Conservation (phyloP, 2,797 vertebrate genomes). For the Peromyscus melanophrys region DNA sequence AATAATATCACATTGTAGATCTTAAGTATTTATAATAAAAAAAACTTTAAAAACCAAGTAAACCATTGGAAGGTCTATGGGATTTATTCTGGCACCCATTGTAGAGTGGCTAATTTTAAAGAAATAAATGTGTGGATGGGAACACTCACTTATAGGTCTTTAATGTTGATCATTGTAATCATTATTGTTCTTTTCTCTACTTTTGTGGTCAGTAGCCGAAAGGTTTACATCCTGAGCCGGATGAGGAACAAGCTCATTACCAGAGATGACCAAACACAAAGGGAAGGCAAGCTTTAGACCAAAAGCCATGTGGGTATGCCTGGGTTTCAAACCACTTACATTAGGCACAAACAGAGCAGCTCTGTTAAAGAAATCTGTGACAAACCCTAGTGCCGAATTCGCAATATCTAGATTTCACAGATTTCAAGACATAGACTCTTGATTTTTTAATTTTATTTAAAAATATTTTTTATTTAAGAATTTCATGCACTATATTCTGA, state of each 20-base stretch:
- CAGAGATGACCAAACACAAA: not conserved
- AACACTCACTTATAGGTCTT: not conserved
- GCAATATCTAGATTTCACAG: constrained; percentile 6
- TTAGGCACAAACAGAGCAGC: not conserved
- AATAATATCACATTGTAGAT: not conserved
- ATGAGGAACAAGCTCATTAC: not conserved
- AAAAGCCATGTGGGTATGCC: not conserved
- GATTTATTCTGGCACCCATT: not conserved
- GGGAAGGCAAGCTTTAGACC: not conserved
- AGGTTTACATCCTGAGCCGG: not conserved
- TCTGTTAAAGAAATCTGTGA: not conserved
- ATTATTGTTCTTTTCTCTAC: not conserved
- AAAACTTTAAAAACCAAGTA: not conserved
- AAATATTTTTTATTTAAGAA: not conserved
- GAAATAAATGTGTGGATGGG: not conserved
- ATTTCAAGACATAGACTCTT: constrained; percentile 1
- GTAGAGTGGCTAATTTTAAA: not conserved
- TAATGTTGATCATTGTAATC: not conserved
- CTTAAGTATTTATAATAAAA: not conserved
- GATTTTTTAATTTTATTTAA: not conserved
- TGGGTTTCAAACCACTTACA: not conserved
- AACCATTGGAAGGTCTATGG: no score
- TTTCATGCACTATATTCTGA: not conserved
- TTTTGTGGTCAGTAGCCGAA: not conserved
- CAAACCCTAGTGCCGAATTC: not conserved